Base-by-base conservation (phyloP, 2,797 vertebrate genomes). In the Fundulus diaphanus region DNA sequence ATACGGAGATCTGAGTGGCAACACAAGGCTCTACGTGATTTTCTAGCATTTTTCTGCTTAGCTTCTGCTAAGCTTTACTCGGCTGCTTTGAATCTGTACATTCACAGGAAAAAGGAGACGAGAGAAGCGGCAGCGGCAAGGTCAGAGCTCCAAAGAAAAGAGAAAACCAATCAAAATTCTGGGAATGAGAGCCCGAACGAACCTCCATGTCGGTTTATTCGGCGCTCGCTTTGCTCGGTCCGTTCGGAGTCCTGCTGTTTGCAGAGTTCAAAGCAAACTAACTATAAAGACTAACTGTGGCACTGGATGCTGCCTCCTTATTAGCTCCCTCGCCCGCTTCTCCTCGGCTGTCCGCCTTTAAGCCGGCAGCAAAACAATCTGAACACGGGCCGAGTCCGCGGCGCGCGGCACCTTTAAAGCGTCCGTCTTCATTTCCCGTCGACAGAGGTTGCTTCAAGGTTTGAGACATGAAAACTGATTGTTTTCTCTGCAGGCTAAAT, bases 311-410 rank as follows among this genome's bases (percentile, higher is more conserved):
- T 48, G 67, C 35, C 65, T 72, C 66, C 68, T 72, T 29, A 61
- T 74, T 42, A 81, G 72, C 83, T 70, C 74, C 68, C n/a, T n/a
- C n/a, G n/a, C n/a, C n/a, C 20, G 52, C 52, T 79, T 79, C 51
- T 27, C 35, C 35, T 44, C 9, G 8, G 65, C 33, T 1, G 49
- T 68, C 33, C n/a, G 29, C 48, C 52, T 27, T 76, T 37, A 22
- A 31, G 51, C 51, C 7, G 20, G 22, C 22, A 70, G 40, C 8
- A 63, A 44, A 73, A 52, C 57, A 40, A 29, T 13, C 52, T 11
- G 11, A 56, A 11, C 9, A 42, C 2, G 9, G 29, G 52, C 27
- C 40, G 29, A 20, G 2, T 68, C 67, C 29, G 46, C 31, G 68
- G 42, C 9, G 6, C 7, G 24, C 15, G 1, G 2, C 24, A 31